Evolutionary conservation across 37 sponge, comb jelly and placozoan genomes (phyloP).

Genomic region (Halisarca cf. caerulea): DNA sequence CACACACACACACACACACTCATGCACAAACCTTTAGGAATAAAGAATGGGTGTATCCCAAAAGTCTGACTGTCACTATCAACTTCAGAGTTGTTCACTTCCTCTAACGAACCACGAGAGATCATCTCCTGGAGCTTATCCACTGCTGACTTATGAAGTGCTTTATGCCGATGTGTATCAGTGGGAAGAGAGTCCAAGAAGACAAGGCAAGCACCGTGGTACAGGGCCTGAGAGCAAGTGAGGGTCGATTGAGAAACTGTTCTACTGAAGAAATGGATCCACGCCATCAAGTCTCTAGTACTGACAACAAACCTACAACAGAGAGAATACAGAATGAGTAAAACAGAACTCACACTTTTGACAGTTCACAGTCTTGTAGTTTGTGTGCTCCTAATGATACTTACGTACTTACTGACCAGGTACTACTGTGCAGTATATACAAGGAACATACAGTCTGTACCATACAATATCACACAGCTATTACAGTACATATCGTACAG

Average conservation of each 20-base stretch:
- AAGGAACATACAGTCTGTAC: too few species aligned
- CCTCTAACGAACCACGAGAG: neutral
- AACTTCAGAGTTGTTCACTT: neutral
- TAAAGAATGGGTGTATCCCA: constrained; percentile 76
- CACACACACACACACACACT: too few species aligned
- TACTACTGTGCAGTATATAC: too few species aligned
- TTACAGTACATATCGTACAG: too few species aligned
- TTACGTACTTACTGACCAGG: too few species aligned
- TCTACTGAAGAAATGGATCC: constrained; percentile 87
- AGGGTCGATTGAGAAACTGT: neutral
- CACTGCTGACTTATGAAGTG: neutral
- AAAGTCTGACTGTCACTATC: constrained; percentile 29
- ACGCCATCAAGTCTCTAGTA: constrained; percentile 83
- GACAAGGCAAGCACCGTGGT: constrained; percentile 91
- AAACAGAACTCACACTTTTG: too few species aligned
- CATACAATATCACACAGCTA: too few species aligned
- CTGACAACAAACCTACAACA: constrained; percentile 49
- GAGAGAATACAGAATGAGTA: too few species aligned
- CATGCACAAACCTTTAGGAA: constrained; percentile 68
- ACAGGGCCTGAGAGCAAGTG: constrained; percentile 48
- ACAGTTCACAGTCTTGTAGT: too few species aligned
- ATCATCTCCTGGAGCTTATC: neutral
- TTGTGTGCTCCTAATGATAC: too few species aligned
- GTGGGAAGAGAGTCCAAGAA: constrained; percentile 74
- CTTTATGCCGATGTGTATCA: neutral